Evolutionary conservation across 2,113 vertebrate species (phyloP).

Genomic region (Atherinomorus stipes): DNA sequence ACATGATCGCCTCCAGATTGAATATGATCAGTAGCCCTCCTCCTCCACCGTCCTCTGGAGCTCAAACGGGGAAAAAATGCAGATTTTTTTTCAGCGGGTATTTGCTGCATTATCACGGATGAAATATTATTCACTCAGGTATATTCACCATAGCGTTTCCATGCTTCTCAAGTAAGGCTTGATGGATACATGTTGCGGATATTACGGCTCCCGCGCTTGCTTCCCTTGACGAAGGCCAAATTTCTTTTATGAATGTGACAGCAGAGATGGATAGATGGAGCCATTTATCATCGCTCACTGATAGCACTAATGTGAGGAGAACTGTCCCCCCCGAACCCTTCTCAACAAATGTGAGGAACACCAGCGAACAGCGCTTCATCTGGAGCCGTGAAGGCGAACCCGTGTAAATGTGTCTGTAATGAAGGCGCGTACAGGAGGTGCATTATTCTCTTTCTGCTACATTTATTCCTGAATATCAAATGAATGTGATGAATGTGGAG

Average conservation of each 20-base stretch:
- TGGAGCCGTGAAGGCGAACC: slow-evolving; percentile 72
- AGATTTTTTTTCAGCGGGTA: slow-evolving; percentile 61
- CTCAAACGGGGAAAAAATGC: slow-evolving; percentile 62
- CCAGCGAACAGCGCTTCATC: slow-evolving; percentile 70
- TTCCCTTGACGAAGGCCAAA: slow-evolving; percentile 77
- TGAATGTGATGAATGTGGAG: slow-evolving; percentile 84
- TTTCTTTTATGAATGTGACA: slow-evolving; percentile 77
- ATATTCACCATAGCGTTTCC: slow-evolving; percentile 55
- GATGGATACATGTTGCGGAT: slow-evolving; percentile 75
- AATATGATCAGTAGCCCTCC: slow-evolving; percentile 84
- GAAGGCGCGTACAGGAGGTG: slow-evolving; percentile 79
- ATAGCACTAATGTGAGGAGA: slow-evolving; percentile 71
- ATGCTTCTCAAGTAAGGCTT: slow-evolving; percentile 71
- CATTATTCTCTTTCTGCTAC: slow-evolving; percentile 86
- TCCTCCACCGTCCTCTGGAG: slow-evolving; percentile 68
- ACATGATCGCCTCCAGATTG: slow-evolving; percentile 86
- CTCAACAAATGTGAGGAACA: slow-evolving; percentile 72
- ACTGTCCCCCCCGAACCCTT: slow-evolving; percentile 7
- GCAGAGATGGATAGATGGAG: slow-evolving; percentile 71
- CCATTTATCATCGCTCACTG: slow-evolving; percentile 75
- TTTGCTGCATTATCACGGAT: slow-evolving; percentile 77
- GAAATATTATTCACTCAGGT: slow-evolving; percentile 75
- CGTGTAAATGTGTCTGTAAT: slow-evolving; percentile 85
- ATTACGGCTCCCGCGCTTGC: slow-evolving; percentile 65
- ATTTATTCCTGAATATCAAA: slow-evolving; percentile 87